Conservation (phyloP, 23 tunicate genomes). For the Trididemnum clinides region DNA sequence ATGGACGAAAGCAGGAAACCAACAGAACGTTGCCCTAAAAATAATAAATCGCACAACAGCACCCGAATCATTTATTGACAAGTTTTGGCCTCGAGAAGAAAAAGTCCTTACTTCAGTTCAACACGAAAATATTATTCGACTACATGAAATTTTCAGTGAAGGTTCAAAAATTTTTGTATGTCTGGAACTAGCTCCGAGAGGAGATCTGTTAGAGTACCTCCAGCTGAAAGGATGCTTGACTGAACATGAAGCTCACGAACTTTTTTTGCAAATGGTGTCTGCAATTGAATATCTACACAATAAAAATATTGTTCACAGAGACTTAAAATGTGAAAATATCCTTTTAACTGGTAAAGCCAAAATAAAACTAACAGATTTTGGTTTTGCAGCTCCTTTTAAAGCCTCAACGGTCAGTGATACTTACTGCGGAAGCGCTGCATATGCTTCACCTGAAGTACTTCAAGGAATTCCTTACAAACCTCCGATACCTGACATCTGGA, state of each 20-base stretch:
- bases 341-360: conserved; percentile 24
- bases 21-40: conserved; percentile 57
- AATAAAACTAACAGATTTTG: conserved; percentile 72
- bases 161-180: conserved; percentile 63
- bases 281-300: conserved; percentile 63
- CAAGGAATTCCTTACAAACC: conserved; percentile 66
- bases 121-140: conserved; percentile 56
- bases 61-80: conserved; percentile 54
- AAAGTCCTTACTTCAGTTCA: conserved; percentile 33
- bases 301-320: conserved; percentile 51
- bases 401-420: conserved; percentile 32
- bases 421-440: conserved; percentile 84
- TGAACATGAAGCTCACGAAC: conserved; percentile 44
- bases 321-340: conserved; percentile 76
- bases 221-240: conserved; percentile 50
- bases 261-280: conserved; percentile 42
- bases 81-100: conserved; percentile 74
- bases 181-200: conserved; percentile 58
- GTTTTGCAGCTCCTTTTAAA: conserved; percentile 49
- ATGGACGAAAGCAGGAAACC: conserved; percentile 49
- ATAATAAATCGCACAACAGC: conserved; percentile 71
- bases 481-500: conserved; percentile 55
- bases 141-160: conserved; percentile 56
- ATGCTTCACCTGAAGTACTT: conserved; percentile 77
- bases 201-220: conserved; percentile 64